Conservation (phyloP, 2,797 vertebrate genomes). For the Ptychobarbus kaznakovi region DNA sequence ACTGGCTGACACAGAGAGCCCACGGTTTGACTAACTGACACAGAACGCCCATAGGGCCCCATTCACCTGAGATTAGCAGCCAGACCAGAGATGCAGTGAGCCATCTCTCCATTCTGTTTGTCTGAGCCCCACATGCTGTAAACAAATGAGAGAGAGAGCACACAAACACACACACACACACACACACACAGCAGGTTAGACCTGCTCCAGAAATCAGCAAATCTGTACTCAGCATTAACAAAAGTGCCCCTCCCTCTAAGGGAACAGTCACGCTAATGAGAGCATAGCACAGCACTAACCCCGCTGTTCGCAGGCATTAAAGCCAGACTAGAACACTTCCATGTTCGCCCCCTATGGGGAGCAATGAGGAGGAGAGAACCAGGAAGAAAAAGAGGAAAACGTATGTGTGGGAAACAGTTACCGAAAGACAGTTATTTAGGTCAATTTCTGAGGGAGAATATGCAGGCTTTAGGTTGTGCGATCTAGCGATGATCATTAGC, state of each 20-base stretch:
- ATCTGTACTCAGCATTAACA: constrained; percentile 41
- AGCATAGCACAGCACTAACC: constrained; percentile 17
- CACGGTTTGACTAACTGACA: constrained; percentile 44
- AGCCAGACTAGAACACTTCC: constrained; percentile 37
- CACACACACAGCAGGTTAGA: constrained; percentile 65
- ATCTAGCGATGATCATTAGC: constrained; percentile 7
- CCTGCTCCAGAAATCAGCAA: constrained; percentile 46
- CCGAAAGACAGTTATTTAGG: constrained; percentile 65
- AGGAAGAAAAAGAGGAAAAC: constrained; percentile 4
- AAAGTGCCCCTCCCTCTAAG: background rate
- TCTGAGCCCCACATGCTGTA: constrained; percentile 83
- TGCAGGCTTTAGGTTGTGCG: constrained; percentile 22
- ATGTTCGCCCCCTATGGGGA: constrained; percentile 8
- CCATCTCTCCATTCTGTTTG: constrained; percentile 81
- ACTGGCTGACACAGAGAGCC: constrained; percentile 50
- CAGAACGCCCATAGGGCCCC: constrained; percentile 55
- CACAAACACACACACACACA: constrained; percentile 55
- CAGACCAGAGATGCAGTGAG: constrained; percentile 82
- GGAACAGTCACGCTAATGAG: constrained; percentile 29
- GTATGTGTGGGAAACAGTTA: constrained; percentile 13
- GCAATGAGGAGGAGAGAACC: constrained; percentile 27
- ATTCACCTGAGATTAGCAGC: constrained; percentile 82
- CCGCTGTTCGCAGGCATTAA: constrained; percentile 40
- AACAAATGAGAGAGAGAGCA: constrained; percentile 73
- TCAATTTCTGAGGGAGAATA: constrained; percentile 64